These are phyloP conservation scores for Deladenus siricidicola DNA, from an alignment of 2,888 invertebrate genomes.

Conservation along the genomic window DNA sequence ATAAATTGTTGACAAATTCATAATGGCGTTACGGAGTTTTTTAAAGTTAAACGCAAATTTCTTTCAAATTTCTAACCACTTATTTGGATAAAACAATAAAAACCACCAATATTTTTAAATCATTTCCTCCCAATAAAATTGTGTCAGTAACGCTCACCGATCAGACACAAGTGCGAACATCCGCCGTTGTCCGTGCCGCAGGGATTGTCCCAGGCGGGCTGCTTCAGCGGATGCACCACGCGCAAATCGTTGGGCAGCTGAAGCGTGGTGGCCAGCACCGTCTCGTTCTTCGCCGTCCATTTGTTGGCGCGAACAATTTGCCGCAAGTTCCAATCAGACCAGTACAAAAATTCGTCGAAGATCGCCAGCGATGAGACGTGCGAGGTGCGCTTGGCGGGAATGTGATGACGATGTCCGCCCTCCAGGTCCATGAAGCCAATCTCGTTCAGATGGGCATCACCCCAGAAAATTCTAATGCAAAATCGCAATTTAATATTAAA, in stretches of 20 bases:
- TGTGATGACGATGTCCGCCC: slow-evolving; percentile 70
- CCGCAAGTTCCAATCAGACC: slow-evolving; percentile 97
- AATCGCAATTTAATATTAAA: no score
- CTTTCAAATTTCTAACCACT: background rate
- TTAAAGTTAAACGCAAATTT: background rate
- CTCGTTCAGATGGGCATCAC: slow-evolving; percentile 94
- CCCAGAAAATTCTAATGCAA: slow-evolving; percentile 76
- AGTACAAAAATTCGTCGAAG: slow-evolving; percentile 82
- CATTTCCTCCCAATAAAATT: slow-evolving; percentile 55
- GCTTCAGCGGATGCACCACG: slow-evolving; percentile 55
- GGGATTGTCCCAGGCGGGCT: slow-evolving; percentile 77
- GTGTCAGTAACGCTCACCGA: no score
- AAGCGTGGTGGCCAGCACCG: slow-evolving; percentile 43
- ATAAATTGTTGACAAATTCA: no score
- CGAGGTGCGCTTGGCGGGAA: slow-evolving; percentile 44
- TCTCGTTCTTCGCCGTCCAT: slow-evolving; percentile 63
- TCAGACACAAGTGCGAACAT: slow-evolving; percentile 86
- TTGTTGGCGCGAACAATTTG: slow-evolving; percentile 78
- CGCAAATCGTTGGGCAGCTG: slow-evolving; percentile 53
- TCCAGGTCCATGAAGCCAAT: slow-evolving; percentile 79
- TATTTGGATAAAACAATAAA: no score
- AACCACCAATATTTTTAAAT: no score
- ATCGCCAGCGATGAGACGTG: slow-evolving; percentile 88
- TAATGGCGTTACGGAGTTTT: no score
- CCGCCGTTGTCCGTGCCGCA: slow-evolving; percentile 86